phyloP scores from a whole-genome alignment of 2,113 vertebrate species.

The Sprattus sprattus region DNA sequence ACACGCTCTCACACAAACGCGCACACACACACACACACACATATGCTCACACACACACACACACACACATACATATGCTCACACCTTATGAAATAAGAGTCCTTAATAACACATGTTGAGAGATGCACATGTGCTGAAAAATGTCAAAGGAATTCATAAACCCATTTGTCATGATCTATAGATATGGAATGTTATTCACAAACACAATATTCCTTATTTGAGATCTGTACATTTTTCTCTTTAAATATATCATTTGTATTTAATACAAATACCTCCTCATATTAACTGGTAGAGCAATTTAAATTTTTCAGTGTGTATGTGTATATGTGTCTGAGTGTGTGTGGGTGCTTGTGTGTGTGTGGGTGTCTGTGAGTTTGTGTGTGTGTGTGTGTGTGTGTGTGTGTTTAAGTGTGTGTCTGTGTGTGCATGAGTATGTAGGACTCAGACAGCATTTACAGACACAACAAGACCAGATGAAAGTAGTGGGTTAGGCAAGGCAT shows the following conservation, averaged over 20 bases:
- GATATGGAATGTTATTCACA: neutral
- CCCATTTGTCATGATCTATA: neutral
- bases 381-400: neutral
- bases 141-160: neutral
- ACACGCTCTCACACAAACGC: neutral
- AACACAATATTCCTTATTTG: too few relatives aligned
- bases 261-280: neutral
- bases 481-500: neutral
- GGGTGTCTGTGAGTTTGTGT: conserved; percentile 15
- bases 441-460: conserved; percentile 20
- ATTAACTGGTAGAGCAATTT: conserved; percentile 13
- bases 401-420: conserved; percentile 23
- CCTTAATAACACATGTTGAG: neutral
- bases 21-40: neutral
- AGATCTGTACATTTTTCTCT: too few relatives aligned
- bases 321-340: conserved; percentile 19
- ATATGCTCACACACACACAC: neutral
- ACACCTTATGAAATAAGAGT: neutral
- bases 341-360: conserved; percentile 25
- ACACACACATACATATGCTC: neutral
- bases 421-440: conserved; percentile 55
- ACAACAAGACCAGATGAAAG: neutral
- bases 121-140: neutral
- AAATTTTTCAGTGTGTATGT: conserved; percentile 30
- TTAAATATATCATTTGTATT: too few relatives aligned